Evolutionary conservation across 2,888 invertebrate species (phyloP).

Genomic region (Furcula furcula): DNA sequence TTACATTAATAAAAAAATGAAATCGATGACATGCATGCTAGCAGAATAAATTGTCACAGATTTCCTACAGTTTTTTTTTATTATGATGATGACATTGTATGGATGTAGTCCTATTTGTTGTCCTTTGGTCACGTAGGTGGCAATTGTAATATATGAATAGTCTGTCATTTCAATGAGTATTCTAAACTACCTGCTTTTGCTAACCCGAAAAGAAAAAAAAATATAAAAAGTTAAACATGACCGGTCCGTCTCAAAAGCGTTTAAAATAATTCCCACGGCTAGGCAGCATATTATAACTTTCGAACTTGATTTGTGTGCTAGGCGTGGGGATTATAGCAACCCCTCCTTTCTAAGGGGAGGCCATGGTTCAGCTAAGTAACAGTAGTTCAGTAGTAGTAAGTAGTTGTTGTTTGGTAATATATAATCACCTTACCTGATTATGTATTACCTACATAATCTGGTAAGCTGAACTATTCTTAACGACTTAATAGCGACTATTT

Average conservation of each 20-base stretch:
- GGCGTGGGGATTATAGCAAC: too few species aligned
- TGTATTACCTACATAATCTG: too few species aligned
- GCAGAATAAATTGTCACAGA: too few species aligned
- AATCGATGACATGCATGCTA: too few species aligned
- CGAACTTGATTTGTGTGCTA: constrained; percentile 26
- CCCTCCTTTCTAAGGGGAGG: too few species aligned
- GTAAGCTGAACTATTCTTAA: too few species aligned
- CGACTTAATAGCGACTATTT: too few species aligned
- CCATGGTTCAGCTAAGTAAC: too few species aligned
- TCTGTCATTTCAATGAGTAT: constrained; percentile 5
- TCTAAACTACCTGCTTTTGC: constrained; percentile 20
- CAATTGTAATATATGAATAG: not conserved
- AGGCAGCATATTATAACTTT: constrained; percentile 19
- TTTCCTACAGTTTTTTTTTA: not conserved
- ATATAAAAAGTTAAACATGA: constrained; percentile 4
- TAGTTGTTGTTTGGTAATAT: too few species aligned
- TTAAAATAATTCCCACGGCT: constrained; percentile 11
- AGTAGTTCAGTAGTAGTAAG: too few species aligned
- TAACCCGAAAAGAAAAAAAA: constrained; percentile 9
- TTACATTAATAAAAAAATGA: too few species aligned
- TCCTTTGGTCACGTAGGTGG: constrained; percentile 11
- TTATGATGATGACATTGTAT: not conserved
- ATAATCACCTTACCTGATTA: too few species aligned
- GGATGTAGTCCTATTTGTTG: constrained; percentile 7
- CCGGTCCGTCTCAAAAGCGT: not conserved